Base-by-base conservation (phyloP, 2,888 invertebrate species). In the Apeira syringaria region DNA sequence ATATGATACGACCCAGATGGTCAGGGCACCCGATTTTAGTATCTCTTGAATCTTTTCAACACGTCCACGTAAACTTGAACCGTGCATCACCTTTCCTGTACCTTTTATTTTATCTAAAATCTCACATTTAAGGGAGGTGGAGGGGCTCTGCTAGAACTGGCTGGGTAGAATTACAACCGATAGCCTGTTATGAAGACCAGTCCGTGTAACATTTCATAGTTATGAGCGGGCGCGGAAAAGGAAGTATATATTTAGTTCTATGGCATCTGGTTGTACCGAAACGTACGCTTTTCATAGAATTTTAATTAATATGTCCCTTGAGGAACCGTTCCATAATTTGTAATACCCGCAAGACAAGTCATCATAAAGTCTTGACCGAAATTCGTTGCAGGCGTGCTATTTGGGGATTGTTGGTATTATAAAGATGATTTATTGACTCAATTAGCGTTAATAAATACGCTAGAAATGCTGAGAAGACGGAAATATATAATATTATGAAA, bases 1-100 rank as follows among this genome's bases (percentile, higher is more conserved):
- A 72, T 75, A 75, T 84, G 83, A 85, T 83, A 87, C 71, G 73
- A 69, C 72, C 79, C 87, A 88, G 87, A 88, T 87, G 88, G 87
- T 86, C 82, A 85, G 67, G 80, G 76, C 67, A 69, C 75, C 79
- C 79, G 80, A 86, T 82, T 86, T 86, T 85, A 86, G 78, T 84
- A 84, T 83, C 81, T 79, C 77, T 80, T 68, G 74, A 80, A 80
- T 80, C 76, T 81, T 81, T 77, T 74, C 73, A 73, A 78, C 71
- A 64, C 64, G 71, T 56, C 87, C 84, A 81, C 48, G 47, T 52
- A 64, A 56, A 50, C 55, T 35, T 66, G 88, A 74, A 59, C 87
- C 59, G 53, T 60, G 64, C 64, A 68, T 68, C 60, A 69, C 69
- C 72, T 77, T 68, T 61, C 57, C 53, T 50, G 44, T 59, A 59